Percentiles rank a stretch among this genome's conserved stretches.
Evolutionary conservation across 2,888 invertebrate species (phyloP).

Genomic region (Brenthis daphne): DNA sequence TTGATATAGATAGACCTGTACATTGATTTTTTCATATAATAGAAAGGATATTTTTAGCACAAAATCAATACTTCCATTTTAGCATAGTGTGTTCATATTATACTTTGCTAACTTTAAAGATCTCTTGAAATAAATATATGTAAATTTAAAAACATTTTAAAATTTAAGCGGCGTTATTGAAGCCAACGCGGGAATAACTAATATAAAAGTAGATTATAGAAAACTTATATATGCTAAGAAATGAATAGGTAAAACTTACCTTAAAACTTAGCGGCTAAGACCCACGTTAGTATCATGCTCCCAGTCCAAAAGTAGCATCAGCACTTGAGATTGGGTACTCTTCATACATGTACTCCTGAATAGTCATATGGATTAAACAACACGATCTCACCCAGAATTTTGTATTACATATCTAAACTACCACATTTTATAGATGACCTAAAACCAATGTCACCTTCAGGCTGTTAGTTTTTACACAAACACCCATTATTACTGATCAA

Average conservation of each 20-base stretch:
- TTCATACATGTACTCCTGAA: conserved; percentile 16
- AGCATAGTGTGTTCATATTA: neutral
- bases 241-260: conserved; percentile 1
- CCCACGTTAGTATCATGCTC: conserved; percentile 22
- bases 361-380: conserved; percentile 10
- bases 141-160: neutral
- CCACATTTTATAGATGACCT: conserved; percentile 22
- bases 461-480: conserved; percentile 46
- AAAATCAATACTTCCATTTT: conserved; percentile 18
- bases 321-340: conserved; percentile 7
- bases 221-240: neutral
- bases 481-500: conserved; percentile 52
- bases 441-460: conserved; percentile 40
- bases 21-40: no score
- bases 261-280: neutral
- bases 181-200: conserved; percentile 7
- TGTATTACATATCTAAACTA: conserved; percentile 11
- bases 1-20: neutral
- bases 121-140: no score
- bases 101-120: no score
- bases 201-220: neutral
- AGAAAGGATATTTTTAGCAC: conserved; percentile 19
- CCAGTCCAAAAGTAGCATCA: neutral
- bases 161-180: conserved; percentile 3
- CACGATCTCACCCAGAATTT: conserved; percentile 6